Evolutionary conservation across 2,797 vertebrate species (phyloP), one percentile per base, ranked within the genome.

Genomic region (Xenopus petersii): DNA sequence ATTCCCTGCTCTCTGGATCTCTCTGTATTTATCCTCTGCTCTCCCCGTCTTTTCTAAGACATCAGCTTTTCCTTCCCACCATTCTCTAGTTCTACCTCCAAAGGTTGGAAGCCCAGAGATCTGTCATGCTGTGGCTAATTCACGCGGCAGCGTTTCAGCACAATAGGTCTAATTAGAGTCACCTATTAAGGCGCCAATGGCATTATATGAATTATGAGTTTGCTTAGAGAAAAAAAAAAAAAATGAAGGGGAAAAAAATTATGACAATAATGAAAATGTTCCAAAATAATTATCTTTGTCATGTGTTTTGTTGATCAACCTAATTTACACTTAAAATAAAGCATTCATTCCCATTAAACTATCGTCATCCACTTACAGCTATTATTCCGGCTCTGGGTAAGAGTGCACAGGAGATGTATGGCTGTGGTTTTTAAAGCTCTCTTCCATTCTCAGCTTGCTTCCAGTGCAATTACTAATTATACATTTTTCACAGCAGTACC

Each of bases 151-250:
- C 73, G 49, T 70, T 70, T n/a, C 13, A 73, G 42, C 70, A 69
- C 71, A 78, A 73, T 73, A 49, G 76, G 71, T 51, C 76, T 79
- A 70, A 79, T 79, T 73, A 65, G 54, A 59, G 61, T 15, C 42
- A 56, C 36, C 51, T 68, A 73, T 73, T 56, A 73, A 73, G 62
- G 56, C n/a, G 49, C 58, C 54, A 69, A 47, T 7, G 13, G 36
- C 75, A 73, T 68, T 51, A 63, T 58, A 77, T 55, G 63, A 73
- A 77, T 54, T 56, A 62, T 16, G 49, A 68, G 26, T 73, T 77
- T n/a, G 21, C 33, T 33, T 58, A 47, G 21, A 64, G 2, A 30
- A 73, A 73, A 58, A 64, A 70, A 54, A 21, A 49, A 49, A 51
- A 51, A 15, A 12, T 51, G 49, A 42, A 42, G 36, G 36, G 4